Evolutionary conservation across 2,888 invertebrate genomes (phyloP).

Genomic region (Andrena praecox): DNA sequence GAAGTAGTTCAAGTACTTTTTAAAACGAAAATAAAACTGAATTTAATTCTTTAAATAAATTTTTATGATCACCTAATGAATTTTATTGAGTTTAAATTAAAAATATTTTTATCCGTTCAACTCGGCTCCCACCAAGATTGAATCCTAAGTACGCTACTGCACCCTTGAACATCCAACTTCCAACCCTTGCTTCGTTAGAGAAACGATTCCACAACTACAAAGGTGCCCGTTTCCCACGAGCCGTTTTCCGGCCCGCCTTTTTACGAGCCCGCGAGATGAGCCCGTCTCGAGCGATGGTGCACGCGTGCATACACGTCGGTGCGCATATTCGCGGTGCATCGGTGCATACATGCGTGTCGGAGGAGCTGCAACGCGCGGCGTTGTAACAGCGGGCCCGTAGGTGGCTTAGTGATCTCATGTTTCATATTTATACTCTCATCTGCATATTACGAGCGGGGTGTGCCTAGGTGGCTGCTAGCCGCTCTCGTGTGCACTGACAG

Average conservation of each 20-base stretch:
- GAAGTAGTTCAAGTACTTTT: too few species aligned
- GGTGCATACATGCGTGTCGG: slow-evolving; percentile 64
- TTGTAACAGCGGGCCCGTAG: slow-evolving; percentile 68
- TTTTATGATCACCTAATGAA: too few species aligned
- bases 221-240: slow-evolving; percentile 7
- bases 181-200: too few species aligned
- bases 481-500: slow-evolving; percentile 65
- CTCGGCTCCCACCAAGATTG: too few species aligned
- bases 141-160: too few species aligned
- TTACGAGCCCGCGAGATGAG: slow-evolving; percentile 37
- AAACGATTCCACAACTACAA: background rate
- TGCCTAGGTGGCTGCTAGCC: slow-evolving; percentile 72
- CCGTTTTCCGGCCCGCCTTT: background rate
- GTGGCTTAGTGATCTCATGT: slow-evolving; percentile 79
- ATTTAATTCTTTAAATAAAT: too few species aligned
- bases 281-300: slow-evolving; percentile 26
- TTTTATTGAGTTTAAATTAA: too few species aligned
- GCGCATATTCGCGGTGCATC: slow-evolving; percentile 59
- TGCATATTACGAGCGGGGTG: slow-evolving; percentile 79
- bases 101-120: too few species aligned
- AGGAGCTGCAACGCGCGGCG: slow-evolving; percentile 55
- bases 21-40: too few species aligned
- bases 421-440: slow-evolving; percentile 81
- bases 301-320: slow-evolving; percentile 53
- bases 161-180: too few species aligned